phyloP scores from a whole-genome alignment of 37 sponge, comb jelly and placozoan genomes.

The Theonella swinhoei region DNA sequence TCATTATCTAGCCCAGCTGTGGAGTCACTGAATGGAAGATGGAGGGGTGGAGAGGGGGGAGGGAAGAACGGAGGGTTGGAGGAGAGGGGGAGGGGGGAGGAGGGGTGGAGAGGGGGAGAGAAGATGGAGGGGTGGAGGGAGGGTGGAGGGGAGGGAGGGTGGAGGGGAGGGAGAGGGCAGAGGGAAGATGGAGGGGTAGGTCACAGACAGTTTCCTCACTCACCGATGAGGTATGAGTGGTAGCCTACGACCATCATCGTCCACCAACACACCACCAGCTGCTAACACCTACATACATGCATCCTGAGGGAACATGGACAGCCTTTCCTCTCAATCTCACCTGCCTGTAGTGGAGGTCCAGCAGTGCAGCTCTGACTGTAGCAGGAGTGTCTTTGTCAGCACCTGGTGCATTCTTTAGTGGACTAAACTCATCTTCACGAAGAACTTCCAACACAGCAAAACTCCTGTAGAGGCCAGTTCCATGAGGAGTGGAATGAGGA shows the following conservation, averaged over 20 bases:
- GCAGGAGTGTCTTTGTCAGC: conserved; percentile 87
- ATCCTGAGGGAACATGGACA: neutral
- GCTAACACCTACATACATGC: conserved; percentile 8
- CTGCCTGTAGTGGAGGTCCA: conserved; percentile 86
- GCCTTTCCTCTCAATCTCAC: conserved; percentile 33
- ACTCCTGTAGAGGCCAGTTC: conserved; percentile 29
- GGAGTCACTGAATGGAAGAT: neutral
- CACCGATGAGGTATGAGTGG: conserved; percentile 69
- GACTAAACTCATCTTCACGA: conserved; percentile 95
- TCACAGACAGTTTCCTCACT: neutral
- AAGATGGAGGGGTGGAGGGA: neutral
- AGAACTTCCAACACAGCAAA: conserved; percentile 93
- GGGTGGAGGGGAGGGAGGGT: no score
- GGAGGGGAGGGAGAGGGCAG: no score
- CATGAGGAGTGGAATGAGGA: neutral
- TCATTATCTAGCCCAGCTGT: neutral
- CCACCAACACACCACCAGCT: conserved; percentile 38
- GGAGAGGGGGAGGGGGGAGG: neutral
- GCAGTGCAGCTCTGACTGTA: conserved; percentile 72
- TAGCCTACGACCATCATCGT: conserved; percentile 43
- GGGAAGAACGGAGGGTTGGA: neutral
- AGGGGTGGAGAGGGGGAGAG: neutral
- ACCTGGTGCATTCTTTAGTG: conserved; percentile 92
- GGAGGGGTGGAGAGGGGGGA: neutral
- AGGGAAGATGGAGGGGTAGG: neutral